Base-by-base conservation (phyloP, 2,113 vertebrate species). In the Engraulis encrasicolus region DNA sequence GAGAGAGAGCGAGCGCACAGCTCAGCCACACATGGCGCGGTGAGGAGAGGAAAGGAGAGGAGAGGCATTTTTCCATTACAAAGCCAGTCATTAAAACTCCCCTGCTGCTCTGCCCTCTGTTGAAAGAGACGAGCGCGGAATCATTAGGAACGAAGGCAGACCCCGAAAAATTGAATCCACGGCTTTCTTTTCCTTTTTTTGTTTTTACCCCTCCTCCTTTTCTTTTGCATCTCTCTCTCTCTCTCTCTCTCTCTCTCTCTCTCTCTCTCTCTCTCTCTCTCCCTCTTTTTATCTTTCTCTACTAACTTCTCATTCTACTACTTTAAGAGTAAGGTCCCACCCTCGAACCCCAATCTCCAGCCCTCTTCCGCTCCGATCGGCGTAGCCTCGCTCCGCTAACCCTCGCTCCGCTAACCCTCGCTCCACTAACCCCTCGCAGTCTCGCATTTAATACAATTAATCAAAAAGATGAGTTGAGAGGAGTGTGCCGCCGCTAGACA, bases 61-160 rank as follows among this genome's bases (percentile, higher is more conserved):
- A n/a, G n/a, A 92, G 91, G 88, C 87, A 87, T 92, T 93, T 93
- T 92, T 91, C 91, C 91, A 93, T 92, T 92, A 92, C 91, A 92
- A 92, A 93, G 92, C 92, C 90, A 92, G 93, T 94, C 92, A 93
- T 94, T 94, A 94, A 93, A 92, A 89, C 90, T 86, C 90, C 92
- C 93, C 92, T 12, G 92, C 91, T 92, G 91, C 89, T 91, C 91
- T 89, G 87, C 49, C 89, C 88, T 84, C 89, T 88, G 90, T 93
- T 92, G 86, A 92, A 93, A 93, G 92, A 89, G 85, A 84, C 87
- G 87, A 92, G 89, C 86, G 90, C 89, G 87, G n/a, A 91, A 92
- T 92, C 91, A 92, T 93, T 93, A 92, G 91, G 88, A 89, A 89
- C n/a, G 90, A 87, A 81, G 54, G 90, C 88, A 89, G 92, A 91